Evolutionary conservation across 2,113 vertebrate species (phyloP).

Genomic region (Mobula hypostoma): DNA sequence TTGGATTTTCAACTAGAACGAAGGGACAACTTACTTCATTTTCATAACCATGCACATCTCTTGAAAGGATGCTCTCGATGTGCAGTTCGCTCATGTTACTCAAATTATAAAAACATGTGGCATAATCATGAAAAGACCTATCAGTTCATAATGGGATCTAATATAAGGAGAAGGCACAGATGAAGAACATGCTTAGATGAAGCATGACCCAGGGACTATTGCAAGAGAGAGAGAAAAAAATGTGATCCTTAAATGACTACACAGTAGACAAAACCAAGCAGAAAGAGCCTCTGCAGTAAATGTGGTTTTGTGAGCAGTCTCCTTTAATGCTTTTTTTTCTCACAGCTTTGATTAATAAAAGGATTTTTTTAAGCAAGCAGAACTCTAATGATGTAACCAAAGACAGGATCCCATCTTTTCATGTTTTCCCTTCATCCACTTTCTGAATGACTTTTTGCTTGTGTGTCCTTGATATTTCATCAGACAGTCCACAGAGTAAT

Average conservation of each 20-base stretch:
- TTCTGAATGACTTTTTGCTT: slow-evolving; percentile 40
- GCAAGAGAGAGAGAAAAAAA: not conserved
- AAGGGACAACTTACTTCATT: not conserved
- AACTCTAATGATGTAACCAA: slow-evolving; percentile 54
- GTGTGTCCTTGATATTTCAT: slow-evolving; percentile 39
- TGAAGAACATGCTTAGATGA: slow-evolving; percentile 29
- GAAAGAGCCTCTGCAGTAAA: slow-evolving; percentile 24
- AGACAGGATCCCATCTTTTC: slow-evolving; percentile 39
- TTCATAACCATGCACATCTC: not conserved
- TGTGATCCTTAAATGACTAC: not conserved
- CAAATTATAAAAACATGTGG: not conserved
- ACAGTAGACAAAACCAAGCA: not conserved
- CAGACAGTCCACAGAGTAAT: slow-evolving; percentile 53
- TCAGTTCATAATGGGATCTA: not conserved
- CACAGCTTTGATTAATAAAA: slow-evolving; percentile 50
- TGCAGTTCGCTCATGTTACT: not conserved
- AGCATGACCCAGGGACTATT: not conserved
- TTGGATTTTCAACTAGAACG: not conserved
- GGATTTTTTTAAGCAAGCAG: slow-evolving; percentile 43
- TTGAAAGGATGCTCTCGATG: not conserved
- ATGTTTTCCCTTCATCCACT: not conserved
- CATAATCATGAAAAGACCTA: not conserved
- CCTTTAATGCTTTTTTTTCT: slow-evolving; percentile 50
- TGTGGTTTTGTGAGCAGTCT: slow-evolving; percentile 49
- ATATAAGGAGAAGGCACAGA: slow-evolving; percentile 20